A percentile compares a stretch with the other conserved stretches of the same genome.
Conservation (phyloP, 2,888 invertebrate species). For the Lapara coniferarum region DNA sequence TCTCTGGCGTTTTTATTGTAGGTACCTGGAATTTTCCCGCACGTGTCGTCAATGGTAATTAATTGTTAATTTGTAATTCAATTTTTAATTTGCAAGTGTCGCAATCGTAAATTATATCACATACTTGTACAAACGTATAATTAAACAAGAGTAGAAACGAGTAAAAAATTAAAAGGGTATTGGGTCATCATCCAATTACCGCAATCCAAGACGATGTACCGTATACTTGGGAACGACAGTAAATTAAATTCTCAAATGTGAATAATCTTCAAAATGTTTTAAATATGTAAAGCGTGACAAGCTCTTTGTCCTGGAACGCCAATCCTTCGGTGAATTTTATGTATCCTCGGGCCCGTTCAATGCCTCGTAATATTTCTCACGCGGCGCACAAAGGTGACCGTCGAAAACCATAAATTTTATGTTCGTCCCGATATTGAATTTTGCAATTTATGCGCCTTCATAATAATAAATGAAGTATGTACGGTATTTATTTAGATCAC, state of each 20-base stretch:
- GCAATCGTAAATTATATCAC: conserved; percentile 37
- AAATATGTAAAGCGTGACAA: conserved; percentile 46
- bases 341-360: conserved; percentile 57
- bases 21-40: conserved; percentile 47
- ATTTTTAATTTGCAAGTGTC: conserved; percentile 48
- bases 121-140: conserved; percentile 24
- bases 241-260: conserved; percentile 36
- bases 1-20: conserved; percentile 39
- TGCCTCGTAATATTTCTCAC: conserved; percentile 65
- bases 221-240: neutral
- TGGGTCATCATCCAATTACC: neutral
- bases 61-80: too few species aligned
- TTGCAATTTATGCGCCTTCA: conserved; percentile 61
- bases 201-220: conserved; percentile 2
- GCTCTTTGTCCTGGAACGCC: conserved; percentile 55
- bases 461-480: conserved; percentile 52
- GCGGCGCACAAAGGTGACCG: conserved; percentile 60
- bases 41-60: conserved; percentile 53
- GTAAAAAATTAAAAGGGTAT: neutral
- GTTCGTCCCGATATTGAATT: conserved; percentile 68
- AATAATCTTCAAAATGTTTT: conserved; percentile 40
- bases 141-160: neutral
- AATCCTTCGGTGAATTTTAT: conserved; percentile 68
- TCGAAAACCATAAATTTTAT: conserved; percentile 72
- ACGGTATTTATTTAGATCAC: conserved; percentile 46